phyloP scores from a whole-genome alignment of 1,140 invertebrate genomes.

The Zaprionus camerounensis region DNA sequence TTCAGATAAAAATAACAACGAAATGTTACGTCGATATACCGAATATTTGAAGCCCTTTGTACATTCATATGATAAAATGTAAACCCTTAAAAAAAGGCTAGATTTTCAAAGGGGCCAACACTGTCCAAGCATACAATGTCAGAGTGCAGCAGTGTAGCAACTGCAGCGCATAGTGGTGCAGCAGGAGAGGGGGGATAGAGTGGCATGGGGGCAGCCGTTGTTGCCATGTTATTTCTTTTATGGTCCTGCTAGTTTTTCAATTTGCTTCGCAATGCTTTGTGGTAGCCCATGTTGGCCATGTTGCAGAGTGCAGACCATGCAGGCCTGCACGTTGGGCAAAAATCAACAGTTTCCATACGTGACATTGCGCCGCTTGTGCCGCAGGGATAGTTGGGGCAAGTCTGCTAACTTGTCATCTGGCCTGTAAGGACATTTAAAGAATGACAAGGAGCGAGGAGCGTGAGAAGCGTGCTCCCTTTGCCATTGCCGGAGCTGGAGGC shows the following conservation, averaged over 20 bases:
- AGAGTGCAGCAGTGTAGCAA: constrained; percentile 31
- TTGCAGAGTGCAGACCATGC: neutral
- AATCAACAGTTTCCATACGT: constrained; percentile 50
- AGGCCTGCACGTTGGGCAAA: constrained; percentile 26
- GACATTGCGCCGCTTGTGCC: constrained; percentile 35
- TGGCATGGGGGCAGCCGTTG: neutral
- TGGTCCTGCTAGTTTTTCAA: constrained; percentile 38
- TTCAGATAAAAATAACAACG: neutral
- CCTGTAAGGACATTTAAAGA: constrained; percentile 25
- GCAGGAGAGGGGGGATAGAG: neutral
- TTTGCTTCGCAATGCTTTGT: constrained; percentile 34
- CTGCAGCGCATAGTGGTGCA: neutral
- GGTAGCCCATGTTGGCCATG: neutral
- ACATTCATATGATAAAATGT: no score
- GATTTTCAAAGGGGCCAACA: neutral
- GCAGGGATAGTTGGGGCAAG: neutral
- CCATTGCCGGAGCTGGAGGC: neutral
- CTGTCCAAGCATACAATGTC: constrained; percentile 10
- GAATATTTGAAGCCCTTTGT: no score
- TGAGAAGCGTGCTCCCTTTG: neutral
- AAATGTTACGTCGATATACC: no score
- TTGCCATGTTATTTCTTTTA: constrained; percentile 36
- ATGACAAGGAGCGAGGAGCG: neutral
- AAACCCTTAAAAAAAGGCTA: no score
- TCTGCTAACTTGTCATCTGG: constrained; percentile 27